Evolutionary conservation across 2,888 invertebrate species (phyloP).

Genomic region (Lobophora halterata): DNA sequence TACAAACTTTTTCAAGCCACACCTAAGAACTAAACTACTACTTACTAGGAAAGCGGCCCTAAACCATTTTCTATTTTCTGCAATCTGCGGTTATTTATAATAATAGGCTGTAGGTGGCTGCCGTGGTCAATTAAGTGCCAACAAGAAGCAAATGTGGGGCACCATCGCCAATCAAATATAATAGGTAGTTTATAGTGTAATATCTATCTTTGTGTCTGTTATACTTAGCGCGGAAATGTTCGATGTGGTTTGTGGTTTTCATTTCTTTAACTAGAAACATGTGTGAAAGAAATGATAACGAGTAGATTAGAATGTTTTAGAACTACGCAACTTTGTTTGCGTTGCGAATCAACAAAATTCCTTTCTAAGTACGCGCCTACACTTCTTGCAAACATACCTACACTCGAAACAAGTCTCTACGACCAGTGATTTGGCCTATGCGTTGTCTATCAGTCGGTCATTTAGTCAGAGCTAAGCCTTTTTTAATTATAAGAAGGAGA

Average conservation of each 20-base stretch:
- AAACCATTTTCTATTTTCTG: constrained; percentile 73
- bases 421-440: constrained; percentile 6
- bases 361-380: too few relatives aligned
- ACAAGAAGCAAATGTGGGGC: constrained; percentile 51
- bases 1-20: constrained; percentile 37
- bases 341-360: too few relatives aligned
- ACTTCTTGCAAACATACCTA: too few relatives aligned
- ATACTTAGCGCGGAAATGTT: constrained; percentile 9
- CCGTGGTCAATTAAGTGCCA: constrained; percentile 63
- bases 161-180: constrained; percentile 47
- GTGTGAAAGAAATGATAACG: too few relatives aligned
- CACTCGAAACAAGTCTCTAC: too few relatives aligned
- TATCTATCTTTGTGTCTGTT: constrained; percentile 3
- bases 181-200: constrained; percentile 34
- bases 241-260: constrained; percentile 9
- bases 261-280: constrained; percentile 8
- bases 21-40: constrained; percentile 55
- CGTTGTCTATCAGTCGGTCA: too few relatives aligned
- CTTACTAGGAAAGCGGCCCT: constrained; percentile 69
- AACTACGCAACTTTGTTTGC: too few relatives aligned
- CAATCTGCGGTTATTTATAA: constrained; percentile 69
- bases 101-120: constrained; percentile 59
- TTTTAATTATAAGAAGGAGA: too few relatives aligned
- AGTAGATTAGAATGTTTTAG: too few relatives aligned
- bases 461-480: too few relatives aligned